Base-by-base conservation (phyloP, 1,140 invertebrate genomes). In the Drosophila malerkotliana region DNA sequence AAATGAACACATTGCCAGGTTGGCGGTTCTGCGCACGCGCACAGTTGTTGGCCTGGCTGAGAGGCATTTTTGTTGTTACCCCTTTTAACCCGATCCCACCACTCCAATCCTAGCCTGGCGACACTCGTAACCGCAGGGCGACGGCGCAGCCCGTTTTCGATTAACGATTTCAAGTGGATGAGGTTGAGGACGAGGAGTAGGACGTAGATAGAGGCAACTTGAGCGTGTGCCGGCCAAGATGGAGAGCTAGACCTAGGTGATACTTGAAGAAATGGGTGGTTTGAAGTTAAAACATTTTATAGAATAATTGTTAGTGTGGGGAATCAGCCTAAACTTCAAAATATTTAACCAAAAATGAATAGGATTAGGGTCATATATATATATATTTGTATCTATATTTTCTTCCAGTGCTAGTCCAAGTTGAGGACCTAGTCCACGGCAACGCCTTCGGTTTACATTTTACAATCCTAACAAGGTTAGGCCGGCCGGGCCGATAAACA, bases 381-480 rank as follows among this genome's bases (percentile, higher is more conserved):
- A 18, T 18, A 18, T 18, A 18, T 1, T 18, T 18, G n/a, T 18
- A 1, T 18, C 18, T 18, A 18, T 18, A 18, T 6, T 14, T 15
- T 26, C n/a, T 10, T 9, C 7, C 47, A 44, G 72, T 66, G 47
- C 32, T 54, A 44, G 26, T 39, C 34, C 59, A 41, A 79, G 55
- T 34, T 52, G 44, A 32, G 45, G 9, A 51, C 62, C 48, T 24
- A 45, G 58, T 53, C 34, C 57, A 48, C 10, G 77, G 78, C 79
- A 88, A 87, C 83, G 83, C 83, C 83, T 87, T 87, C 79, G 83
- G 82, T 85, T 85, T 82, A 85, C 79, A 87, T 87, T 87, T 87
- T 87, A 79, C 83, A 88, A 88, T 88, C 83, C 83, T 87, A 87
- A 87, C 83, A 87, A 87, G 83, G 83, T 87, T 87, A 79, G 72